Conservation (phyloP, 2,888 invertebrate species). For the Dryomyza anilis region DNA sequence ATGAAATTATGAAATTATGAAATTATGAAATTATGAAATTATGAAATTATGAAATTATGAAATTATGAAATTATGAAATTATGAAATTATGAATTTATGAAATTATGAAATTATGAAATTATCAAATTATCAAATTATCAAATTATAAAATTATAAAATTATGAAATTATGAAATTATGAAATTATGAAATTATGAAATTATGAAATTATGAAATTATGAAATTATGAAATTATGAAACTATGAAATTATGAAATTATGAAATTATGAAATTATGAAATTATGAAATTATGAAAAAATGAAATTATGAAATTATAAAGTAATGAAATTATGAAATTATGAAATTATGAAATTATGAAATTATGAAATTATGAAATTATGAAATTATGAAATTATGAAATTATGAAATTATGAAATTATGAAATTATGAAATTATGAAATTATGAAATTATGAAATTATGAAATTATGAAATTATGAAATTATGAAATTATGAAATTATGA, state of each 20-base stretch:
- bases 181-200: background rate
- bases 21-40: background rate
- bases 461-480: background rate
- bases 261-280: background rate
- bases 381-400: background rate
- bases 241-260: no score
- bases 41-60: background rate
- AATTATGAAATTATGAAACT: no score
- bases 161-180: background rate
- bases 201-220: background rate
- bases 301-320: no score
- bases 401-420: background rate
- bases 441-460: background rate
- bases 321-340: no score
- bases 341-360: background rate
- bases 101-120: no score
- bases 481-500: background rate
- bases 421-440: background rate
- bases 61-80: background rate
- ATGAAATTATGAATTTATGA: no score
- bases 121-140: no score
- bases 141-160: no score
- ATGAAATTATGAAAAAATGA: no score
- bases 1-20: background rate
- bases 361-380: background rate